Evolutionary conservation across 1,140 invertebrate species (phyloP), one percentile per base, ranked within the genome.

Genomic region (Leguminivora glycinivorella): DNA sequence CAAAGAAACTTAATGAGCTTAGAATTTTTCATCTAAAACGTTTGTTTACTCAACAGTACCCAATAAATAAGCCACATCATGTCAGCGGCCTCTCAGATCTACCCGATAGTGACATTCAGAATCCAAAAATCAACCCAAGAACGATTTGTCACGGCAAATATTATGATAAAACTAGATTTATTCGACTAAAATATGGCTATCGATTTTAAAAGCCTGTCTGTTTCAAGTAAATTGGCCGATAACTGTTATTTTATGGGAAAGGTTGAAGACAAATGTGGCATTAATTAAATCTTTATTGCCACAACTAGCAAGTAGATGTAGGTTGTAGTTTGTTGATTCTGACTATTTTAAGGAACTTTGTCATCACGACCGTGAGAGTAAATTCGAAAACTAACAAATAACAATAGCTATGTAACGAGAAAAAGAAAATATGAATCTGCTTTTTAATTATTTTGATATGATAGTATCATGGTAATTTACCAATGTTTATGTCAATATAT

Each of bases 111-210:
- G 72, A 68, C 70, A 40, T 40, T 69, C 67, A n/a, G 67, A 70
- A 70, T 70, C 63, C 56, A 63, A 70, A 72, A 70, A 72, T 68
- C 56, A 25, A 70, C 56, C 56, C 66, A 52, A 74, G 70, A 74
- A 47, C 75, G 71, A 80, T 80, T 73, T 72, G 68, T 80, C 70
- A 72, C 66, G 34, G 26, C 71, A 70, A 76, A 72, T 72, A 76
- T 75, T 74, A 70, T 71, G 70, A 72, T 63, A 70, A 70, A 58
- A 70, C 34, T 24, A 60, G 22, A 60, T 70, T 70, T 70, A 70
- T 70, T 34, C n/a, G 1, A 29, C 58, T 29, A 34, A 31, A 31
- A 63, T 29, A 29, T 29, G 58, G 58, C 26, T 63, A 29, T 63
- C 58, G 58, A 31, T 29, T 63, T 63, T 63, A 63, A 63, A 63